Base-by-base conservation (phyloP, 2,888 invertebrate genomes). In the Acronicta leporina region DNA sequence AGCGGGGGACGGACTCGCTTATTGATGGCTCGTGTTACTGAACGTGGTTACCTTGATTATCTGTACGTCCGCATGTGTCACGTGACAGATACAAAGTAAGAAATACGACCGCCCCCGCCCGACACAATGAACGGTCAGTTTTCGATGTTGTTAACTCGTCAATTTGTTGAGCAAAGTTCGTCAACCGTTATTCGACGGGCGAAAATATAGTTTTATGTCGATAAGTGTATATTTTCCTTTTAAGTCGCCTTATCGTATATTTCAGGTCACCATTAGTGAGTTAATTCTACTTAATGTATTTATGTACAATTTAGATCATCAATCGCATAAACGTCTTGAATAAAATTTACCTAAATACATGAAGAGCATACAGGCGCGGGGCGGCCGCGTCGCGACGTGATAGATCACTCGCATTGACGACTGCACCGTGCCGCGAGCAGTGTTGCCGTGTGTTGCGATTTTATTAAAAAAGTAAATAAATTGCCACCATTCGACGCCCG, bases 401-500 rank as follows among this genome's bases (percentile, higher is more conserved):
- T 69, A 66, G 68, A 79, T 79, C 68, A 59, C 59, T 65, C 59
- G 64, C 68, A 71, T 54, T 70, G 71, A 67, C 68, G 68, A 67
- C 44, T 65, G 66, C 63, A 57, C 30, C 55, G 25, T 25, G 41
- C 35, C 43, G 55, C 57, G 35, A 16, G 35, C 40, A 41, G 55
- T 53, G 30, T 64, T 16, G 35, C 40, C 43, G 55, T 53, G 30
- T 64, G 64, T n/a, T 47, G 52, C 53, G 42, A 62, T 79, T 81
- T 81, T 80, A 79, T 78, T 78, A 80, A 81, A 75, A 79, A 76
- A 75, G 62, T 74, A 76, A 77, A 82, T 71, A 81, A 71, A 79
- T 79, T 63, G 77, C 65, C 20, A 42, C 49, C 67, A 68, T 67
- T 70, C 56, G 53, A 63, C 56, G 48, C 65, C 25, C 52, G 62